A percentile compares a stretch with the other conserved stretches of the same genome.
phyloP scores from a whole-genome alignment of 2,113 vertebrate species.

The Oncorhynchus gorbuscha region DNA sequence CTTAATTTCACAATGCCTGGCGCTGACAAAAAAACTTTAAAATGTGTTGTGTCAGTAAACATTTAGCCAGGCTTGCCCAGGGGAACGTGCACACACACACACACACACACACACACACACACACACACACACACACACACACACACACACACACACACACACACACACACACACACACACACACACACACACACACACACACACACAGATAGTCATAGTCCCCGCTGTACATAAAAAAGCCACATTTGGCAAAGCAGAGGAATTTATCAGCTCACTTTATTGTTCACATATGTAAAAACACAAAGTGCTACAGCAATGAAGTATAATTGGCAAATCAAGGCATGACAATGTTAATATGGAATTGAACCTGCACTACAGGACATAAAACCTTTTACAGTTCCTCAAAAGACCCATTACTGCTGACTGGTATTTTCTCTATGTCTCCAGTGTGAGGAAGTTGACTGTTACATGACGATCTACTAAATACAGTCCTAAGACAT shows the following conservation, averaged over 20 bases:
- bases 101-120: too few species aligned
- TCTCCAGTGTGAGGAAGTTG: constrained; percentile 4
- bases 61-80: constrained; percentile 47
- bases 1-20: constrained; percentile 61
- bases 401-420: background rate
- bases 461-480: constrained; percentile 32
- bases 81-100: background rate
- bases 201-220: constrained; percentile 40
- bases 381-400: constrained; percentile 1
- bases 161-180: constrained; percentile 4
- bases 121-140: too few species aligned
- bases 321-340: constrained; percentile 15
- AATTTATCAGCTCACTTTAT: constrained; percentile 51
- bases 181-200: constrained; percentile 9
- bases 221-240: constrained; percentile 33
- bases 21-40: constrained; percentile 46
- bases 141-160: background rate
- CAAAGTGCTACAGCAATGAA: constrained; percentile 17
- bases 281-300: constrained; percentile 56
- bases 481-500: constrained; percentile 13
- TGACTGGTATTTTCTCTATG: constrained; percentile 19
- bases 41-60: constrained; percentile 68
- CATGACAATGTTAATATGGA: constrained; percentile 21
- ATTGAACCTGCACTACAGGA: constrained; percentile 4
- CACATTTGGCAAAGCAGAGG: constrained; percentile 36